Evolutionary conservation across 2,113 vertebrate genomes (phyloP).

Genomic region (Tylochromis polylepis): DNA sequence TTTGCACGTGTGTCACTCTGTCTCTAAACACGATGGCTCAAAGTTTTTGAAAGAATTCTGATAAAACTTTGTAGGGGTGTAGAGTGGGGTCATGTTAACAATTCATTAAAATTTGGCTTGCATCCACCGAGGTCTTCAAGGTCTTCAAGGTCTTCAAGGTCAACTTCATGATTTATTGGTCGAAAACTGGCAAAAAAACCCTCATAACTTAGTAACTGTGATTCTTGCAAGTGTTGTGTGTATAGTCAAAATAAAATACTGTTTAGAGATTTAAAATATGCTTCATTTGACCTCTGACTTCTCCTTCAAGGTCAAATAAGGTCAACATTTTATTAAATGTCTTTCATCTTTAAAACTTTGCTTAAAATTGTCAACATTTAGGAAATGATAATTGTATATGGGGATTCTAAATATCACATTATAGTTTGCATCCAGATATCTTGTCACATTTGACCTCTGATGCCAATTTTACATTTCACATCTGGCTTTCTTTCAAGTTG

Average conservation of each 20-base stretch:
- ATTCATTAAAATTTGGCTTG: background rate
- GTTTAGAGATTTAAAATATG: background rate
- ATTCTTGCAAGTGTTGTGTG: background rate
- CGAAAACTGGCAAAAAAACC: background rate
- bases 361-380: no score
- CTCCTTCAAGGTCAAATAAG: background rate
- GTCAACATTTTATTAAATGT: no score
- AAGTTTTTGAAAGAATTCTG: background rate
- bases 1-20: background rate
- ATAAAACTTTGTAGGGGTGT: background rate
- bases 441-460: no score
- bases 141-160: background rate
- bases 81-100: background rate
- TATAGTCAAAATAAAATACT: background rate
- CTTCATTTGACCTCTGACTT: background rate
- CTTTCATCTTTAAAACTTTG: no score
- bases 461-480: no score
- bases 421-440: no score
- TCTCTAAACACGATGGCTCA: background rate
- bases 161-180: background rate
- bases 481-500: background rate
- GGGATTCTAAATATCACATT: no score
- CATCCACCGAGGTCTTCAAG: background rate
- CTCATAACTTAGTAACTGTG: background rate
- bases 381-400: no score